Percentiles rank a stretch among this genome's conserved stretches.
These are phyloP conservation scores for Acronicta aceris DNA, from an alignment of 2,888 invertebrate genomes.

Conservation along the genomic window DNA sequence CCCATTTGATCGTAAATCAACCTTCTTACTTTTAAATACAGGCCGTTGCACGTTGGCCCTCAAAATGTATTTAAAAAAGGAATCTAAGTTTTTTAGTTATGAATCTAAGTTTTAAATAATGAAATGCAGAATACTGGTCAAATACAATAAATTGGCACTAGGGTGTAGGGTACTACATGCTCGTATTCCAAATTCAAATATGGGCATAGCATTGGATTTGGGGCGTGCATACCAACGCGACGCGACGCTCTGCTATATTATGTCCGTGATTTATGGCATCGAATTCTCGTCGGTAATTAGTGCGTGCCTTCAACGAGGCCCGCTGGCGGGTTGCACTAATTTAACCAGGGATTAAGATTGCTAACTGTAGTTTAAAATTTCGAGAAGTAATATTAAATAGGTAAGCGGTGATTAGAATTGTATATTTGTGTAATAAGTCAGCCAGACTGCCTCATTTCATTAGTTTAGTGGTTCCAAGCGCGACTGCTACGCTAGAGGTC, in stretches of 20 bases:
- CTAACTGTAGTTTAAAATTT: conserved; percentile 10
- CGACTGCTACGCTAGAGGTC: no score
- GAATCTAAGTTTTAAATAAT: neutral
- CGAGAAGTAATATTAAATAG: no score
- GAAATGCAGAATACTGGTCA: conserved; percentile 7
- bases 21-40: no score
- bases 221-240: conserved; percentile 82
- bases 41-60: neutral
- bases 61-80: neutral
- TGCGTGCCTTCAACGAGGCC: conserved; percentile 80
- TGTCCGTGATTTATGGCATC: conserved; percentile 88
- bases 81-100: neutral
- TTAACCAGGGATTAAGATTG: conserved; percentile 39
- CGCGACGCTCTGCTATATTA: conserved; percentile 85
- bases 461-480: no score
- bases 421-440: no score
- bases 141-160: conserved; percentile 22
- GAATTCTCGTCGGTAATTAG: conserved; percentile 88
- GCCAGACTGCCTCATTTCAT: no score
- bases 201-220: conserved; percentile 75
- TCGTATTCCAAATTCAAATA: conserved; percentile 72
- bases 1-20: no score
- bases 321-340: conserved; percentile 49
- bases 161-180: conserved; percentile 12
- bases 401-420: no score